phyloP scores from a whole-genome alignment of 2,888 invertebrate genomes.

The Spilarctia lutea region DNA sequence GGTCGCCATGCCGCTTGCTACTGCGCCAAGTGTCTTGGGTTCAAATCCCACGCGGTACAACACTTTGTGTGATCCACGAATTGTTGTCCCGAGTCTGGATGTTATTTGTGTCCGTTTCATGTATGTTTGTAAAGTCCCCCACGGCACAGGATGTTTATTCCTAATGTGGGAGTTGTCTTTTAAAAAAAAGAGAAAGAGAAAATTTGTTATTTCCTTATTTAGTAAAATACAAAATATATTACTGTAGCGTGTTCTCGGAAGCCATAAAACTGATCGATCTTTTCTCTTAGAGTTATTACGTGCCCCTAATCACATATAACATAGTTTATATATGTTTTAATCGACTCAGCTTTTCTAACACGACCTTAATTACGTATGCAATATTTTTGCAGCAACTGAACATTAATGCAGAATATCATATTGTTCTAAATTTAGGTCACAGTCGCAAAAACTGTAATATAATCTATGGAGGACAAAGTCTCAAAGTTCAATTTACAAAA shows the following conservation, averaged over 20 bases:
- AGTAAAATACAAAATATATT: neutral
- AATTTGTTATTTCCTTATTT: too few relatives aligned
- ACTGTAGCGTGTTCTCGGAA: neutral
- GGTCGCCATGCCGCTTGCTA: too few relatives aligned
- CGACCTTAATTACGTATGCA: neutral
- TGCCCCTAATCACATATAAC: neutral
- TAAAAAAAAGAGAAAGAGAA: too few relatives aligned
- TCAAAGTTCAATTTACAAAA: too few relatives aligned
- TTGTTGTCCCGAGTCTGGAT: too few relatives aligned
- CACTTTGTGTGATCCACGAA: too few relatives aligned
- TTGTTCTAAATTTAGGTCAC: neutral
- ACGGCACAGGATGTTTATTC: too few relatives aligned
- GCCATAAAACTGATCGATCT: neutral
- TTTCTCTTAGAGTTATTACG: neutral
- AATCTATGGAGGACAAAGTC: neutral
- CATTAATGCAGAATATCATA: neutral
- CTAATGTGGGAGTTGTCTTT: too few relatives aligned
- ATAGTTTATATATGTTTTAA: neutral
- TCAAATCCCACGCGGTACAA: too few relatives aligned
- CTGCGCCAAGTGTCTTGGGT: too few relatives aligned
- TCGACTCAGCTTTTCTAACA: neutral
- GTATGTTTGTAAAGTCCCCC: too few relatives aligned
- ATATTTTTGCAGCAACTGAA: neutral
- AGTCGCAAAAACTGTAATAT: neutral
- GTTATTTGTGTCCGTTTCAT: too few relatives aligned